These are phyloP conservation scores for Molanna angustata DNA, from an alignment of 2,888 invertebrate species.

Conservation along the genomic window DNA sequence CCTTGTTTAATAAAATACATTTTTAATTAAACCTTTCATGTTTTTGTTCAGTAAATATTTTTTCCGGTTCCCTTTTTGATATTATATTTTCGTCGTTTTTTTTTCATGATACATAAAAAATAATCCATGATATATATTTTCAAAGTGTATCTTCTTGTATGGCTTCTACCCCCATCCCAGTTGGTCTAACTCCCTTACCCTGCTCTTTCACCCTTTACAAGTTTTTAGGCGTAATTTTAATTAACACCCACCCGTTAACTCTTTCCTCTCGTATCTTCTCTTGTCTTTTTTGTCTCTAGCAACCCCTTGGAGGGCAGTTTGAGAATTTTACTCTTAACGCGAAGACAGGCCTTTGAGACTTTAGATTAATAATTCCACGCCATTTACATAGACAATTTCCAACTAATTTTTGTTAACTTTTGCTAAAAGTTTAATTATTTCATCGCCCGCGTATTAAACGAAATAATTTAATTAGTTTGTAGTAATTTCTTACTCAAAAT, in stretches of 20 bases:
- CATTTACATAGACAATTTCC: conserved; percentile 15
- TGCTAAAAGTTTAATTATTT: too few species aligned
- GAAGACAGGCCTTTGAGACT: conserved; percentile 15
- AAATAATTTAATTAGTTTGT: too few species aligned
- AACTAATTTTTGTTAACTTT: conserved; percentile 4
- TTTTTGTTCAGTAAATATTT: too few species aligned
- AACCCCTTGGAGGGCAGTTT: conserved; percentile 19
- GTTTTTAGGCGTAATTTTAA: conserved; percentile 33
- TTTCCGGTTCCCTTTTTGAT: too few species aligned
- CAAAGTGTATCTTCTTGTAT: conserved; percentile 17
- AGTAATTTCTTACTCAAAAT: too few species aligned
- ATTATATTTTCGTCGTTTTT: too few species aligned
- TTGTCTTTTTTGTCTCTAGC: conserved; percentile 17
- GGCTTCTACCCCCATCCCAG: conserved; percentile 16
- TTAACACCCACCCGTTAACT: conserved; percentile 28
- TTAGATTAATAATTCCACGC: conserved; percentile 11
- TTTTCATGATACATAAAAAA: conserved; percentile 1
- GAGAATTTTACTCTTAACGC: conserved; percentile 12
- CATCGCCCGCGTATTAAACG: too few species aligned
- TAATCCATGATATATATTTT: conserved; percentile 16
- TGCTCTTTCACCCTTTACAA: conserved; percentile 25
- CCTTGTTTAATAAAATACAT: too few species aligned
- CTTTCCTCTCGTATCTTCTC: conserved; percentile 15
- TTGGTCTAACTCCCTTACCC: too few species aligned
- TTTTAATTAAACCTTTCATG: too few species aligned